A percentile compares a stretch with the other conserved stretches of the same genome.
phyloP scores from a whole-genome alignment of 2,113 vertebrate species.

The Scytalopus superciliaris region DNA sequence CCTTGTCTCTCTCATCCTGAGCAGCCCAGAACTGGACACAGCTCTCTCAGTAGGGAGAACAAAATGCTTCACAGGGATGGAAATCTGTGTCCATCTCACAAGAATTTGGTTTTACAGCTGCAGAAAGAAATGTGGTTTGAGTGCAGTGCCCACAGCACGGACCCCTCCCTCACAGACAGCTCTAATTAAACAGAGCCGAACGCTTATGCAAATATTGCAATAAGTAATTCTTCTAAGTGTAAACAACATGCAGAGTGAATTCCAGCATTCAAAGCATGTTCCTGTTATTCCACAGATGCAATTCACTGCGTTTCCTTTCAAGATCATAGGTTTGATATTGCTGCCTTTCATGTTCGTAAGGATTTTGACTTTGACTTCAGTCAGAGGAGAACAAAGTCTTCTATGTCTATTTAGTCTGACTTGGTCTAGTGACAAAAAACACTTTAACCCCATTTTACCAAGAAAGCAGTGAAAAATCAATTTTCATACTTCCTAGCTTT shows the following conservation, averaged over 20 bases:
- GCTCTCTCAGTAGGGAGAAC: background rate
- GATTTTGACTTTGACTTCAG: background rate
- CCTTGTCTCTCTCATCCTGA: background rate
- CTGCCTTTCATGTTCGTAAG: background rate
- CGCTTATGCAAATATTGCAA: conserved; percentile 28
- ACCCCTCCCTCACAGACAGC: background rate
- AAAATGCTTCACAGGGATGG: background rate
- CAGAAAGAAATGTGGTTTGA: background rate
- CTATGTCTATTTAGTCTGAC: background rate
- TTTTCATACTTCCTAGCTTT: background rate
- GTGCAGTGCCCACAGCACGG: background rate
- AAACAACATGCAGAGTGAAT: background rate
- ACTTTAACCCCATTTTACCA: background rate
- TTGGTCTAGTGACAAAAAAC: background rate
- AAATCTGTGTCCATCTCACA: background rate
- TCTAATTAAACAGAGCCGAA: conserved; percentile 37
- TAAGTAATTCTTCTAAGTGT: conserved; percentile 1
- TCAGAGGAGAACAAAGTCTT: background rate
- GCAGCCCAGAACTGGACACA: background rate
- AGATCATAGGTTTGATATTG: background rate
- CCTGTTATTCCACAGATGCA: background rate
- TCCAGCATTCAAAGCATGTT: background rate
- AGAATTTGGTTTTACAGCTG: background rate
- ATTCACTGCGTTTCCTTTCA: background rate
- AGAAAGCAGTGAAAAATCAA: background rate